Evolutionary conservation across 2,113 vertebrate species (phyloP).

Genomic region (Catharus fuscescens): DNA sequence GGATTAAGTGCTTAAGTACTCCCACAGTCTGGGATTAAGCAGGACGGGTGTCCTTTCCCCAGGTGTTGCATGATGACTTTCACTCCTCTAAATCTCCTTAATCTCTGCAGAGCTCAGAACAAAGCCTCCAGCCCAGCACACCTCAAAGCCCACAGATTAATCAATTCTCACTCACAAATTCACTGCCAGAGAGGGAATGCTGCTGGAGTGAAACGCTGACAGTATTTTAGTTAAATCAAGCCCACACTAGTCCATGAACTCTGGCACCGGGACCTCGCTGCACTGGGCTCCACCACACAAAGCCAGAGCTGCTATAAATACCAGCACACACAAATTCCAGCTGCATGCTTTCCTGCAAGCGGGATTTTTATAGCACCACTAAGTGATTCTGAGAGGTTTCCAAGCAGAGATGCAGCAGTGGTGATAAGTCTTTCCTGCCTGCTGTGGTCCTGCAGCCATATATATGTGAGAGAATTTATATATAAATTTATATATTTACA

Average conservation of each 20-base stretch:
- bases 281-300: neutral
- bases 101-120: neutral
- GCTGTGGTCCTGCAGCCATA: neutral
- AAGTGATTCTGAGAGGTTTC: neutral
- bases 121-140: neutral
- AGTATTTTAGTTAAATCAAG: neutral
- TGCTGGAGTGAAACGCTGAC: rapidly evolving
- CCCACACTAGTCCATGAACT: neutral
- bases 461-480: neutral
- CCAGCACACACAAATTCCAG: neutral
- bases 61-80: neutral
- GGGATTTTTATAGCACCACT: neutral
- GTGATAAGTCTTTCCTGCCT: rapidly evolving
- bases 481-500: too few relatives aligned
- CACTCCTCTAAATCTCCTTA: neutral
- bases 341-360: neutral
- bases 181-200: rapidly evolving
- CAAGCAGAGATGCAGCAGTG: neutral
- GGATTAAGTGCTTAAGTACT: neutral
- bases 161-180: neutral
- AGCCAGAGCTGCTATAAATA: neutral
- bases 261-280: neutral
- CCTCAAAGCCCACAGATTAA: neutral
- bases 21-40: neutral
- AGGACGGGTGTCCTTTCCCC: neutral